Conservation (phyloP, 2,888 invertebrate species). For the Caenorhabditis plicata region DNA sequence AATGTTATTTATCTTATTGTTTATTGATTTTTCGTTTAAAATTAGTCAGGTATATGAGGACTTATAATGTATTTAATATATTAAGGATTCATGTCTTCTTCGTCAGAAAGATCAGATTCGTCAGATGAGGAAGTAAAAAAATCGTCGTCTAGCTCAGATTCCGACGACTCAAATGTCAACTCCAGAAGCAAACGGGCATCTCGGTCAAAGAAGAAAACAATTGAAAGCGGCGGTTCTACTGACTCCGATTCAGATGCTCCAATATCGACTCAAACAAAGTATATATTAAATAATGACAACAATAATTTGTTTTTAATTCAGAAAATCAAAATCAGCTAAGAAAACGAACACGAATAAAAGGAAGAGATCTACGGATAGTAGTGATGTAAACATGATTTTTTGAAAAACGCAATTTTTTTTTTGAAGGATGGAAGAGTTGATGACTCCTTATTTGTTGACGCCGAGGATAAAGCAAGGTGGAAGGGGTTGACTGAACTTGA, state of each 20-base stretch:
- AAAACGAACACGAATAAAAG: slow-evolving; percentile 16
- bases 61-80: not conserved
- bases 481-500: slow-evolving; percentile 94
- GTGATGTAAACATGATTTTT: slow-evolving; percentile 5
- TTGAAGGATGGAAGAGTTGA: slow-evolving; percentile 18
- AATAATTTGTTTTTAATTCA: slow-evolving; percentile 4
- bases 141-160: not conserved
- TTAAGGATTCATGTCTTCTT: not conserved
- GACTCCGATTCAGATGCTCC: slow-evolving; percentile 19
- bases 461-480: slow-evolving; percentile 84
- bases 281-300: not conserved
- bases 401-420: too few relatives aligned
- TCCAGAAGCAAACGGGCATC: not conserved
- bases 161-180: slow-evolving; percentile 17
- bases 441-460: slow-evolving; percentile 82
- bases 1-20: too few relatives aligned
- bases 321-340: slow-evolving; percentile 12
- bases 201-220: slow-evolving; percentile 5
- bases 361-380: slow-evolving; percentile 13
- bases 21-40: too few relatives aligned
- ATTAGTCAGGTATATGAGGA: too few relatives aligned
- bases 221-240: slow-evolving; percentile 10
- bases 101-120: slow-evolving; percentile 14
- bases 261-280: slow-evolving; percentile 3
- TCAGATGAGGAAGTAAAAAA: slow-evolving; percentile 13